phyloP scores from a whole-genome alignment of 2,797 vertebrate genomes.

The Hippocampus kuda region DNA sequence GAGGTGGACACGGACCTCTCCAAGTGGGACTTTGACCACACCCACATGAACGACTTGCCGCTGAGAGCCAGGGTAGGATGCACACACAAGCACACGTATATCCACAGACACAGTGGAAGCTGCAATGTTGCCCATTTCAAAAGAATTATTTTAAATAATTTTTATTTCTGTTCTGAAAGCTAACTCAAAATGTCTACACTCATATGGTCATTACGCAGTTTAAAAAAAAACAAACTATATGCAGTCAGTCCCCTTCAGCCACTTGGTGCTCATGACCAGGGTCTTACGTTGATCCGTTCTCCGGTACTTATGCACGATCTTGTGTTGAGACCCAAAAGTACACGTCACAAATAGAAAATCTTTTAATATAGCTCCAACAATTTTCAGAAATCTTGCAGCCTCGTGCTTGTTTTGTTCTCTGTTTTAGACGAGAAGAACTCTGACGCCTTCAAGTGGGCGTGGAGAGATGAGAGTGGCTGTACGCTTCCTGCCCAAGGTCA shows the following conservation, averaged over 20 bases:
- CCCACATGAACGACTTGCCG: conserved; percentile 77
- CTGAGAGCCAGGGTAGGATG: conserved; percentile 78
- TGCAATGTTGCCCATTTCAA: no score
- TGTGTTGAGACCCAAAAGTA: neutral
- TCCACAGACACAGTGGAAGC: no score
- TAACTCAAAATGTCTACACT: neutral
- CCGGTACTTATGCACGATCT: neutral
- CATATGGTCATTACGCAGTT: neutral
- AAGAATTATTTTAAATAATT: no score
- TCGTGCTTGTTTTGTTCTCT: neutral
- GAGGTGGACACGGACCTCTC: conserved; percentile 90
- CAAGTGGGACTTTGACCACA: conserved; percentile 84
- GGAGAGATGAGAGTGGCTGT: conserved; percentile 86
- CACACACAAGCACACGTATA: neutral
- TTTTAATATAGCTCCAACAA: neutral
- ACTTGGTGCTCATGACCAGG: no score
- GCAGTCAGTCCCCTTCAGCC: no score
- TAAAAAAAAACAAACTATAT: no score
- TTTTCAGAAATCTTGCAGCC: neutral
- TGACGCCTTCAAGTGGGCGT: conserved; percentile 65
- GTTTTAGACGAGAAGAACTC: conserved; percentile 62
- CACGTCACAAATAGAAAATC: neutral
- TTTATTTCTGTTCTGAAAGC: no score
- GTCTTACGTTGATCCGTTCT: neutral
- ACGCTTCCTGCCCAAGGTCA: conserved; percentile 80